A percentile compares a stretch with the other conserved stretches of the same genome.
These are phyloP conservation scores for Abscondita cerata DNA, from an alignment of 2,888 invertebrate species.

Conservation along the genomic window DNA sequence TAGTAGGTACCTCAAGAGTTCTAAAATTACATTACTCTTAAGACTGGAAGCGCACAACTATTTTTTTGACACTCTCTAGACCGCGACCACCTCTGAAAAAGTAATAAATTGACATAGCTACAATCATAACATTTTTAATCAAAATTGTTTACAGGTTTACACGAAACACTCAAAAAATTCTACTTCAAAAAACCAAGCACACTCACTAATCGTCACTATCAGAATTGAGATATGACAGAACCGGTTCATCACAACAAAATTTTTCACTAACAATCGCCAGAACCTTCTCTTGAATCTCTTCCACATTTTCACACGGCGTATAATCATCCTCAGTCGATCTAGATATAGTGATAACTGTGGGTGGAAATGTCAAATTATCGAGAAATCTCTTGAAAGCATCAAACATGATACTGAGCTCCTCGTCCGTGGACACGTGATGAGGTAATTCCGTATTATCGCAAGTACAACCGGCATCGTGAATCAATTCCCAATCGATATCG, in stretches of 20 bases:
- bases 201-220: constrained; percentile 7
- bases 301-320: constrained; percentile 84
- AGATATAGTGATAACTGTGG: constrained; percentile 80
- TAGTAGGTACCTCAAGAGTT: too few species aligned
- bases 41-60: too few species aligned
- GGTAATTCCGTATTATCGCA: constrained; percentile 86
- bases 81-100: too few species aligned
- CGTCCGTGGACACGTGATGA: constrained; percentile 76
- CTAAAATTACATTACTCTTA: too few species aligned
- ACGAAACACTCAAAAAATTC: too few species aligned
- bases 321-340: constrained; percentile 89
- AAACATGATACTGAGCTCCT: constrained; percentile 71
- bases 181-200: too few species aligned
- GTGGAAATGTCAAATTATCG: constrained; percentile 65
- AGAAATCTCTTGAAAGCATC: constrained; percentile 67
- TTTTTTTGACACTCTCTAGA: too few species aligned
- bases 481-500: constrained; percentile 78
- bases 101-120: too few species aligned
- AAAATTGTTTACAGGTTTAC: too few species aligned
- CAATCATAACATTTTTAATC: too few species aligned
- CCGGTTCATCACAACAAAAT: constrained; percentile 63
- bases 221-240: constrained; percentile 58
- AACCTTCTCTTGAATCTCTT: constrained; percentile 75
- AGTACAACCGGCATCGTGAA: constrained; percentile 89
- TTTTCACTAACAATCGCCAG: constrained; percentile 64